Base-by-base conservation (phyloP, 2,888 invertebrate species). In the Lycophotia porphyrea region DNA sequence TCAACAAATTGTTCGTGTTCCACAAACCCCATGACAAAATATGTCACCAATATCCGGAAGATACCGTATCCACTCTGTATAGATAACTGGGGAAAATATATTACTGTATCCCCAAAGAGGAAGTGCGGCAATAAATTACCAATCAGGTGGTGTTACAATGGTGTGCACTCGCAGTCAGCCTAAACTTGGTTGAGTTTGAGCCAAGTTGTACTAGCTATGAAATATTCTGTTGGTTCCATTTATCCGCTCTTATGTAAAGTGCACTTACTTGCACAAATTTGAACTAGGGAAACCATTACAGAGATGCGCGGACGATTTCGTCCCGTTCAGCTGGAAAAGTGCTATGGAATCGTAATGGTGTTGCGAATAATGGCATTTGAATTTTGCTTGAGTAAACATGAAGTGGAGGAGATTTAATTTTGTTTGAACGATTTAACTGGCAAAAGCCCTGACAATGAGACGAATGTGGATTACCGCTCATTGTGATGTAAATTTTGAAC, bases 141-240 rank as follows among this genome's bases (percentile, higher is more conserved):
- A 92, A 92, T 93, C 92, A 91, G 91, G 90, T 90, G 85, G 78
- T 84, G 90, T 88, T 90, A 90, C 91, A 91, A 90, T 90, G 80
- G 89, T 85, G 85, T 74, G 86, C 85, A 82, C 70, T 84, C 88
- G 77, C 81, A 86, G 82, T 87, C 84, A 84, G 84, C 84, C 87
- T 88, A 90, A 92, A 92, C 90, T 93, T 91, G 83, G 89, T 89
- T 88, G 91, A 92, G 88, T 89, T 88, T 87, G 91, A 90, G 93
- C 93, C 93, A 94, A 94, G 92, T 93, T 93, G 86, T 89, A 82
- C 82, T 78, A 82, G 84, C 86, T 88, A 93, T 94, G 92, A 93
- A 93, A 93, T 94, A 94, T 93, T 94, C 92, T 91, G 90, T 91
- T 89, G 88, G 88, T 88, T 90, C 91, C 88, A 93, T 94, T 94